phyloP scores from a whole-genome alignment of 1,140 invertebrate species.

The Sarcophaga bullata region DNA sequence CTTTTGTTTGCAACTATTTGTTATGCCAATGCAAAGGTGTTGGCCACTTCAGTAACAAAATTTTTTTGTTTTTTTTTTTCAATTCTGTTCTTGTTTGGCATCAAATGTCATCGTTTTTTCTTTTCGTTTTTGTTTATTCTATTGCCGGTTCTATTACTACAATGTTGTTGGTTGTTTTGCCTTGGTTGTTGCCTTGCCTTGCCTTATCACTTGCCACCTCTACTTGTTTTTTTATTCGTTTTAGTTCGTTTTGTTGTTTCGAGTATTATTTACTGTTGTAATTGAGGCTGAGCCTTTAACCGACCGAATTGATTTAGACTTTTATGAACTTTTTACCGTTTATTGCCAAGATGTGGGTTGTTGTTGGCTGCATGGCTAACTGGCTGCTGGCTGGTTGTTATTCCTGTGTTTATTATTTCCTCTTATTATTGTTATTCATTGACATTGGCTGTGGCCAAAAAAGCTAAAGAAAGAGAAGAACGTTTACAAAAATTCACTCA shows the following conservation, averaged over 20 bases:
- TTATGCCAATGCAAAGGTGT: background rate
- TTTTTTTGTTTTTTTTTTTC: too few species aligned
- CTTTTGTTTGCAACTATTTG: background rate
- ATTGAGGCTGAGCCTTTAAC: background rate
- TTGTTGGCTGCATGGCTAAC: background rate
- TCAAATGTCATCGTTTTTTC: background rate
- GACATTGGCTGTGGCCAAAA: background rate
- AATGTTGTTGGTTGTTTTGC: background rate
- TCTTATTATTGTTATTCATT: constrained; percentile 11
- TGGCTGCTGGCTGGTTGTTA: too few species aligned
- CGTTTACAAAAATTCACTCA: too few species aligned
- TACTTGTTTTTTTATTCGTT: background rate
- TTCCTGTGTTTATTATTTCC: background rate
- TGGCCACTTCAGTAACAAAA: background rate
- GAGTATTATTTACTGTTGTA: background rate
- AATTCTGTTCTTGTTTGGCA: background rate
- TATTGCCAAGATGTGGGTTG: constrained; percentile 2
- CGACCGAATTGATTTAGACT: background rate
- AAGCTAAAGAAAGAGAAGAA: too few species aligned
- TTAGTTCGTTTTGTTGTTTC: background rate
- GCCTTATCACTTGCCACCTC: background rate
- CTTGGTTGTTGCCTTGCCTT: background rate
- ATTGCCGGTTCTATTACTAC: background rate
- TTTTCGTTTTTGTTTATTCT: too few species aligned
- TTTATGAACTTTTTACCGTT: background rate